phyloP scores from a whole-genome alignment of 1,140 invertebrate genomes.

The Leptinotarsa lineolata region DNA sequence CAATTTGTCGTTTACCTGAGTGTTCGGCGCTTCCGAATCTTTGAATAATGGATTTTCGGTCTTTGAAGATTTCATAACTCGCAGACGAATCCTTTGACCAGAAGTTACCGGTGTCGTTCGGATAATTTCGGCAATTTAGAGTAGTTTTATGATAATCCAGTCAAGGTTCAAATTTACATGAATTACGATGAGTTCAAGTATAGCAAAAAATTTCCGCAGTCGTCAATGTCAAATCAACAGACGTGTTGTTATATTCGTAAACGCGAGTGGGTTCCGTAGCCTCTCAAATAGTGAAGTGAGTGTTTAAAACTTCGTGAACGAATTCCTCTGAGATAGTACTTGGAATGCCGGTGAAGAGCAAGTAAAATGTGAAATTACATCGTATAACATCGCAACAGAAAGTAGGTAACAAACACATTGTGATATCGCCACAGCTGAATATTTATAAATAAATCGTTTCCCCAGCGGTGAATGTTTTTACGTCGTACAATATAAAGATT shows the following conservation, averaged over 20 bases:
- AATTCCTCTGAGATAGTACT: no score
- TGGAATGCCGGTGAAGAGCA: no score
- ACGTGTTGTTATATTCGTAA: not conserved
- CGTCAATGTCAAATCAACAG: conserved; percentile 2
- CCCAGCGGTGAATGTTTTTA: conserved; percentile 27
- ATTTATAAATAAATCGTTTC: conserved; percentile 28
- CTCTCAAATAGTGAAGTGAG: no score
- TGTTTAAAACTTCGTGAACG: no score
- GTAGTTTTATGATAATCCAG: not conserved
- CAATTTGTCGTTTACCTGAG: conserved; percentile 18
- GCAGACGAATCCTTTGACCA: not conserved
- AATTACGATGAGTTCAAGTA: not conserved
- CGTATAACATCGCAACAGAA: not conserved
- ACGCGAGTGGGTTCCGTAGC: no score
- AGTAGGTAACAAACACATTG: conserved; percentile 3
- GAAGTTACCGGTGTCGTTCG: not conserved
- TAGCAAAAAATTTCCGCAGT: not conserved
- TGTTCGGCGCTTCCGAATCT: not conserved
- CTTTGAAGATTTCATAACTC: not conserved
- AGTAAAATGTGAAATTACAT: not conserved
- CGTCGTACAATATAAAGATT: conserved; percentile 29
- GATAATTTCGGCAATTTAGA: not conserved
- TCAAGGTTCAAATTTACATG: conserved; percentile 1
- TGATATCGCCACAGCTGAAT: not conserved
- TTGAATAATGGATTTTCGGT: conserved; percentile 9